Percentiles rank a stretch among this genome's conserved stretches.
These are phyloP conservation scores for Epizoanthus illoricatus DNA, from an alignment of 92 coral and sea anemone species.

Conservation along the genomic window DNA sequence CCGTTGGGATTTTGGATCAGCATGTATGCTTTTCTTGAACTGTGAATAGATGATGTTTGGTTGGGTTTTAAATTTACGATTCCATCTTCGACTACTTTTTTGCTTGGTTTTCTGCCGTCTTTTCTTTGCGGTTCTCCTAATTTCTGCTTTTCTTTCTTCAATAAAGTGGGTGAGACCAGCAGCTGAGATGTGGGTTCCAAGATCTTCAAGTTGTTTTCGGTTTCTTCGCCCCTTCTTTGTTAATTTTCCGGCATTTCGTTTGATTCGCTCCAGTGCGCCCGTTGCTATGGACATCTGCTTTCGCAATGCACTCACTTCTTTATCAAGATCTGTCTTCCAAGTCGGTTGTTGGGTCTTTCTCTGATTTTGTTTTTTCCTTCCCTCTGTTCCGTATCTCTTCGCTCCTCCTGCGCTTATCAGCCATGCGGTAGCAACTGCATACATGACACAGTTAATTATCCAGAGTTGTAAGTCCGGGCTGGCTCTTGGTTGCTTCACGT, in stretches of 20 bases:
- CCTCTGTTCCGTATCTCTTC: not conserved
- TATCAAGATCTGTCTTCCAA: not conserved
- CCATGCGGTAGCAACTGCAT: not conserved
- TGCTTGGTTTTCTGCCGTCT: not conserved
- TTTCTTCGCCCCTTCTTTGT: not conserved
- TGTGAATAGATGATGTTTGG: not conserved
- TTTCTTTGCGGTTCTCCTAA: not conserved
- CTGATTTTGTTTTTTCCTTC: not conserved
- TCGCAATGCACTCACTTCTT: not conserved
- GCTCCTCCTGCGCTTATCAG: not conserved
- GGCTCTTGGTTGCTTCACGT: not conserved
- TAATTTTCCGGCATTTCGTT: not conserved
- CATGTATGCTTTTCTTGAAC: not conserved
- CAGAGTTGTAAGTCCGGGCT: not conserved
- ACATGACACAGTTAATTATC: not conserved
- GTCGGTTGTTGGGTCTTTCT: not conserved
- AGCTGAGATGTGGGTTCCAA: not conserved
- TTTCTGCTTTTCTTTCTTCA: not conserved
- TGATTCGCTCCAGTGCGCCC: not conserved
- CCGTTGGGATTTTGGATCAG: not conserved
- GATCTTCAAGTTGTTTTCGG: not conserved
- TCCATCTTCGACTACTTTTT: too few relatives aligned
- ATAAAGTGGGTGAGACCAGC: not conserved
- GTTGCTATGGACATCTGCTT: slow-evolving; percentile 1
- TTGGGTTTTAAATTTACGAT: too few relatives aligned